Evolutionary conservation across 2,113 vertebrate genomes (phyloP).

Genomic region (Oryctolagus cuniculus): DNA sequence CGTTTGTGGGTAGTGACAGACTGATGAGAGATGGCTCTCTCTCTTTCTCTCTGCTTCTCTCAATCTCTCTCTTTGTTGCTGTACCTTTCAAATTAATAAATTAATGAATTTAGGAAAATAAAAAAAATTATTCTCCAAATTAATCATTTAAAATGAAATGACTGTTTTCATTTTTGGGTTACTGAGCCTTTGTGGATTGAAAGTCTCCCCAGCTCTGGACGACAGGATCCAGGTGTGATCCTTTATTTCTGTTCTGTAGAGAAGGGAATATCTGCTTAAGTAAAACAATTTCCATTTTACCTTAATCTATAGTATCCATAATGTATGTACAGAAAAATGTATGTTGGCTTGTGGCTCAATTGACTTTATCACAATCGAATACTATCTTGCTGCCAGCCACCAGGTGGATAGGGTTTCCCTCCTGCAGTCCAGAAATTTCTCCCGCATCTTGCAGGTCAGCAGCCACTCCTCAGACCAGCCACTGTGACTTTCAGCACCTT

Average conservation of each 20-base stretch:
- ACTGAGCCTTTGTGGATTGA: background rate
- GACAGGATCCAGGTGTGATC: background rate
- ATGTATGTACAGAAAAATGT: background rate
- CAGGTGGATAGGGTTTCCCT: background rate
- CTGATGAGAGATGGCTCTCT: too few species aligned
- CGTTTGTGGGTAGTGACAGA: too few species aligned
- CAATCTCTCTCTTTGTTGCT: too few species aligned
- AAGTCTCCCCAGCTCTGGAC: background rate
- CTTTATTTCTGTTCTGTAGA: slow-evolving; percentile 23
- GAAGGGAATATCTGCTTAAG: background rate
- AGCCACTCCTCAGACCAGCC: background rate
- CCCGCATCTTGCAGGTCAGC: background rate
- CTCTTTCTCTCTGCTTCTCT: too few species aligned
- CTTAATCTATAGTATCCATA: background rate
- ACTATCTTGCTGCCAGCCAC: background rate
- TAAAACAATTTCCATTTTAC: background rate
- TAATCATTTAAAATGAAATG: background rate
- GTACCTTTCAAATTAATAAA: too few species aligned
- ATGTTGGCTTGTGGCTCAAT: background rate
- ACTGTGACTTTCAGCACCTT: background rate
- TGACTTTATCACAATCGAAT: background rate
- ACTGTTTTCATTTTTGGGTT: slow-evolving; percentile 10
- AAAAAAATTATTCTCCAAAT: background rate
- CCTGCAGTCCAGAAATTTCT: background rate
- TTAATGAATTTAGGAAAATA: too few species aligned